Conservation (phyloP, 2,888 invertebrate genomes). For the Gortyna flavago region DNA sequence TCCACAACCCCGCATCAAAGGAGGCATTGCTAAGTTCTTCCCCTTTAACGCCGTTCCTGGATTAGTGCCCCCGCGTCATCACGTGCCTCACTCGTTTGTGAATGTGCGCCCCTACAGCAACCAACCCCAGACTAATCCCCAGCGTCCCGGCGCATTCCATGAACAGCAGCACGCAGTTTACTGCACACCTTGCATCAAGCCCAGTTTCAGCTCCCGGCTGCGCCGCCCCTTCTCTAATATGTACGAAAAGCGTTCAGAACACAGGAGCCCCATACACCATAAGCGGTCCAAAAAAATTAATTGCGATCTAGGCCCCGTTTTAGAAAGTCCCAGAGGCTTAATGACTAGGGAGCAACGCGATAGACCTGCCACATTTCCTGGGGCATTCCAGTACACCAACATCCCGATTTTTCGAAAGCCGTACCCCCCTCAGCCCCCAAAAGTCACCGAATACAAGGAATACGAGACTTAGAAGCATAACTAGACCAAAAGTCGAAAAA, state of each 20-base stretch:
- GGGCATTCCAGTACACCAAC: slow-evolving; percentile 65
- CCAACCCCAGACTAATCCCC: slow-evolving; percentile 3
- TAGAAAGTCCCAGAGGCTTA: slow-evolving; percentile 66
- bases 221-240: slow-evolving; percentile 7
- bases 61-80: slow-evolving; percentile 19
- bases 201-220: not conserved
- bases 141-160: not conserved
- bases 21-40: slow-evolving; percentile 71
- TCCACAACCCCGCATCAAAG: slow-evolving; percentile 25
- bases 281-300: slow-evolving; percentile 27
- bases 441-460: not conserved
- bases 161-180: slow-evolving; percentile 8
- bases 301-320: slow-evolving; percentile 54
- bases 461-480: not conserved
- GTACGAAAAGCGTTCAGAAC: slow-evolving; percentile 21
- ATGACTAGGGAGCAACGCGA: slow-evolving; percentile 69
- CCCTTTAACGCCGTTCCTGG: slow-evolving; percentile 66
- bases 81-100: slow-evolving; percentile 44
- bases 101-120: slow-evolving; percentile 65
- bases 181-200: slow-evolving; percentile 24
- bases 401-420: slow-evolving; percentile 70
- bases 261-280: slow-evolving; percentile 41
- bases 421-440: slow-evolving; percentile 30
- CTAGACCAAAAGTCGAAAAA: not conserved
- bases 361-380: slow-evolving; percentile 66